These are phyloP conservation scores for Pyrochroa serraticornis DNA, from an alignment of 2,888 invertebrate genomes.

Conservation along the genomic window DNA sequence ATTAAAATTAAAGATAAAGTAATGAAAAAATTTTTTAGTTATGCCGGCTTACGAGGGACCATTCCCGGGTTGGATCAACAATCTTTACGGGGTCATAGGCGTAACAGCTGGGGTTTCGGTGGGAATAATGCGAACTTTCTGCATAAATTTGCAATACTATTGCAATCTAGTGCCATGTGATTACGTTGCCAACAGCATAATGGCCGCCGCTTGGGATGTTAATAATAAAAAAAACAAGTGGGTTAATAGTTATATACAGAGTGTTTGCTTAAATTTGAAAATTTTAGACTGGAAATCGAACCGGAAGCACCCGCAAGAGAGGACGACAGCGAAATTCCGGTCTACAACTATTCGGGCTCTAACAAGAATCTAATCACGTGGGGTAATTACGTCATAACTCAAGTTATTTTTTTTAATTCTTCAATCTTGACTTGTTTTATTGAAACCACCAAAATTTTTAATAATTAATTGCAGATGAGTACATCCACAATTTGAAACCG, in stretches of 20 bases:
- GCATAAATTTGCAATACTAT: background rate
- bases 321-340: no score
- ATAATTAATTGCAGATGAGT: slow-evolving; percentile 61
- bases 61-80: background rate
- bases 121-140: background rate
- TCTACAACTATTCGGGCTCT: no score
- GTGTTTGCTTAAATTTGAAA: background rate
- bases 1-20: background rate
- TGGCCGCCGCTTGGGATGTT: background rate
- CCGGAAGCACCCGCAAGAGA: no score
- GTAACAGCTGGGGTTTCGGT: background rate
- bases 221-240: background rate
- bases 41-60: background rate
- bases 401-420: no score
- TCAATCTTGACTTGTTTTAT: no score
- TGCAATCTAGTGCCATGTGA: background rate
- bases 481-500: background rate
- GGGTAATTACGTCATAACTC: no score
- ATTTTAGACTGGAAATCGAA: background rate
- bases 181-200: background rate
- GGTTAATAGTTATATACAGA: background rate
- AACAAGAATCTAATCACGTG: no score
- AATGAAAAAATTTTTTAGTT: background rate
- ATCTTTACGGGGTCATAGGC: background rate
- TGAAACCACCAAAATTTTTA: no score